Evolutionary conservation across 2,797 vertebrate species (phyloP), one percentile per base, ranked within the genome.

Genomic region (Tachyglossus aculeatus): DNA sequence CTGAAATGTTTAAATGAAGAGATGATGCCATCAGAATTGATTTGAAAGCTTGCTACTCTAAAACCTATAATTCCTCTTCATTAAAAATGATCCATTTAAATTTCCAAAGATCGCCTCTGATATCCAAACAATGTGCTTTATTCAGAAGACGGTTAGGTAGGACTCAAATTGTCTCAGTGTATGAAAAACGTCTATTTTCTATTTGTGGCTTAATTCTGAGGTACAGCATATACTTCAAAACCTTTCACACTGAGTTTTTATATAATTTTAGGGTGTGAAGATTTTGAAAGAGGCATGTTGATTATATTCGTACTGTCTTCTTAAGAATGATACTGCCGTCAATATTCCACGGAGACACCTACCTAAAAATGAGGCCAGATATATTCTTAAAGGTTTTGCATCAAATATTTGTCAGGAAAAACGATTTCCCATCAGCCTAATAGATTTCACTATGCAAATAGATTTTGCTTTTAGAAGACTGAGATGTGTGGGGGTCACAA

Each of bases 41-140:
- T 76, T 71, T 77, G 84, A 85, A 59, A 54, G 75, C 80, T 75
- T 71, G 61, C 68, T 75, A 85, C 87, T 84, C 57, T 76, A 86
- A 76, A 88, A 82, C 7, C 7, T 80, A 59, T 62, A 87, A 78
- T 85, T 78, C 69, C 44, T 80, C 67, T 75, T 80, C 62, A 70
- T 86, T 90, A 88, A 89, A 88, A 86, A 81, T 45, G 34, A 88
- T 80, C 50, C 56, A 80, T 86, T n/a, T 14, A 3, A 29, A 29
- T 7, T 75, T 55, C 81, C 83, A 85, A 77, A 74, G 55, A 90
- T 78, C 88, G 87, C 83, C 56, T 87, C 52, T 71, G 44, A 60
- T 82, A 67, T 57, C 71, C 79, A 59, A 85, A 85, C 86, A 87
- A 86, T 83, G 69, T 81, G 75, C 74, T 71, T 77, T 57, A 86